phyloP scores from a whole-genome alignment of 2,797 vertebrate genomes.

The Emydoidea blandingii region DNA sequence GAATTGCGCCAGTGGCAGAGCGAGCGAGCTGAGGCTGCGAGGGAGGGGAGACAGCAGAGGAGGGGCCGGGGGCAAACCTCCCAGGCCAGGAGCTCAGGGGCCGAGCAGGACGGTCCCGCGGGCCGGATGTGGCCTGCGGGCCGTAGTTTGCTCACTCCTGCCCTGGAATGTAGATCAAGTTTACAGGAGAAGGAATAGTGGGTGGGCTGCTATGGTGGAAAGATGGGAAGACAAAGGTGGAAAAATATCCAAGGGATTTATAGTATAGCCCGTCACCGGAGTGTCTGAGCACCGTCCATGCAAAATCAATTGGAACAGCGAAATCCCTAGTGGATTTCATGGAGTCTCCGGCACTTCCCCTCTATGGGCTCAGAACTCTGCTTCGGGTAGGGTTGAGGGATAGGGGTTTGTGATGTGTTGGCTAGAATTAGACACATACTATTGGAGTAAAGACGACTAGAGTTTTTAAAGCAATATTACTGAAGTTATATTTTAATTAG shows the following conservation, averaged over 20 bases:
- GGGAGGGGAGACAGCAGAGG: too few species aligned
- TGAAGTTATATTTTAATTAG: background rate
- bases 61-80: too few species aligned
- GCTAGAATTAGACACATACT: rapidly evolving
- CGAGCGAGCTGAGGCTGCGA: too few species aligned
- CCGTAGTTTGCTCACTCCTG: too few species aligned
- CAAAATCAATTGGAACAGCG: background rate
- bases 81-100: too few species aligned
- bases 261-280: background rate
- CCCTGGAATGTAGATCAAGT: too few species aligned
- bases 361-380: background rate
- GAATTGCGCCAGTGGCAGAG: too few species aligned
- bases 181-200: too few species aligned
- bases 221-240: background rate
- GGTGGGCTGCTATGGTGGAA: background rate
- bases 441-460: background rate
- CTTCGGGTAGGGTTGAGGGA: rapidly evolving
- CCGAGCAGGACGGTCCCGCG: too few species aligned
- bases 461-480: background rate
- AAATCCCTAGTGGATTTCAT: background rate
- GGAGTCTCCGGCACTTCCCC: background rate
- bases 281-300: background rate
- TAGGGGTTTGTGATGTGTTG: background rate
- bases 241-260: background rate
- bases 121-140: too few species aligned